Evolutionary conservation across 2,113 vertebrate species (phyloP), one percentile per base, ranked within the genome.

Genomic region (Ophiodon elongatus): DNA sequence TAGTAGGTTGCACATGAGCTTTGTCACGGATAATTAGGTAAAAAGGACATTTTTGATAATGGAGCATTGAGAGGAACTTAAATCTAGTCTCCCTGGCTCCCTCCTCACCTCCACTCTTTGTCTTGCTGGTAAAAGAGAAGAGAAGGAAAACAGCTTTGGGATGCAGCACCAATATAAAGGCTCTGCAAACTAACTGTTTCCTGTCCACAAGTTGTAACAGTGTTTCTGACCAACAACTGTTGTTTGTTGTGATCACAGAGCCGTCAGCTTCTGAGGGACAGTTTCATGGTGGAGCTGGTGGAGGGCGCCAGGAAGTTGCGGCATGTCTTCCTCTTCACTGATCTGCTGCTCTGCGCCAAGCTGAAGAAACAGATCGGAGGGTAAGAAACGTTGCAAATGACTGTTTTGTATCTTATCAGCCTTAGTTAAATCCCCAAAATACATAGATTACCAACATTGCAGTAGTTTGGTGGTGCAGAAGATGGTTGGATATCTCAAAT

Each of bases 281-380:
- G 98, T 79, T 99, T 99, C 94, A 97, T 99, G 97, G 98, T 99
- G 93, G 98, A 99, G 92, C 88, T 99, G 89, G 98, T 99, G 57
- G 98, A 99, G 85, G 98, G 98, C 11, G 94, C 97, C 68, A 96
- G 98, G 84, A 99, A 99, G 78, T 96, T 99, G 5, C 96, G 98
- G 0, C 98, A 99, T 0, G 96, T 99, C 90, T 99, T 99, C 89
- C 97, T 99, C 70, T 99, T 99, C 88, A 98, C 97, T 0, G 98
- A 99, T 86, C 95, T 99, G 90, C 96, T 99, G 87, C 97, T 99
- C 41, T 99, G 98, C 66, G 96, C 98, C 95, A 99, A 99, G 89
- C 96, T 99, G 75, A 99, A 99, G 95, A 99, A 99, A 85, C 98
- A 97, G 92, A 96, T 99, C 0, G 97, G 97, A 94, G 98, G 98